Conservation (phyloP, 2,888 invertebrate genomes). For the Caradrina kadenii region DNA sequence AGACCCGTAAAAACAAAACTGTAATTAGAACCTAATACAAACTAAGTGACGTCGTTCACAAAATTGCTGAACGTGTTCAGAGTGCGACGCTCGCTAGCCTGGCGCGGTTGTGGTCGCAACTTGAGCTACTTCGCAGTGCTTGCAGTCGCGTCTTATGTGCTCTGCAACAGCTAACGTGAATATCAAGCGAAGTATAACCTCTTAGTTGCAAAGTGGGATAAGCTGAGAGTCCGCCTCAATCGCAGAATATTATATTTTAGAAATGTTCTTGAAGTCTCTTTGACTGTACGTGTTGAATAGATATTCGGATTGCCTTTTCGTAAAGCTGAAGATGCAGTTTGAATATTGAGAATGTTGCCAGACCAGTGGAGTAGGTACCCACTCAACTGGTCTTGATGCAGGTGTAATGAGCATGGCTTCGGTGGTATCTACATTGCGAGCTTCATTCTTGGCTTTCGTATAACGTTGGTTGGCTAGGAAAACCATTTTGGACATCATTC, state of each 20-base stretch:
- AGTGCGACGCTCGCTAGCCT: constrained; percentile 10
- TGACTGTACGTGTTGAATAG: constrained; percentile 29
- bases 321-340: constrained; percentile 8
- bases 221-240: constrained; percentile 9
- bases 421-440: neutral
- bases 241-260: constrained; percentile 45
- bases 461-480: neutral
- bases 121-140: constrained; percentile 32
- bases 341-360: constrained; percentile 21
- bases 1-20: constrained; percentile 5
- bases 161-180: constrained; percentile 35
- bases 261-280: constrained; percentile 28
- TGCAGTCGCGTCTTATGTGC: constrained; percentile 42
- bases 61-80: constrained; percentile 14
- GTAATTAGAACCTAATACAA: constrained; percentile 28
- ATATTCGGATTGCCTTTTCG: constrained; percentile 13
- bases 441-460: neutral
- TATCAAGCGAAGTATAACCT: constrained; percentile 26
- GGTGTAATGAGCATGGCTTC: neutral
- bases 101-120: constrained; percentile 34
- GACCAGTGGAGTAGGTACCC: neutral
- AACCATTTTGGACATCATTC: neutral
- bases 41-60: constrained; percentile 13
- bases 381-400: neutral
- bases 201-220: constrained; percentile 25